These are phyloP conservation scores for Aldrovandia affinis DNA, from an alignment of 2,797 vertebrate species.

Conservation along the genomic window DNA sequence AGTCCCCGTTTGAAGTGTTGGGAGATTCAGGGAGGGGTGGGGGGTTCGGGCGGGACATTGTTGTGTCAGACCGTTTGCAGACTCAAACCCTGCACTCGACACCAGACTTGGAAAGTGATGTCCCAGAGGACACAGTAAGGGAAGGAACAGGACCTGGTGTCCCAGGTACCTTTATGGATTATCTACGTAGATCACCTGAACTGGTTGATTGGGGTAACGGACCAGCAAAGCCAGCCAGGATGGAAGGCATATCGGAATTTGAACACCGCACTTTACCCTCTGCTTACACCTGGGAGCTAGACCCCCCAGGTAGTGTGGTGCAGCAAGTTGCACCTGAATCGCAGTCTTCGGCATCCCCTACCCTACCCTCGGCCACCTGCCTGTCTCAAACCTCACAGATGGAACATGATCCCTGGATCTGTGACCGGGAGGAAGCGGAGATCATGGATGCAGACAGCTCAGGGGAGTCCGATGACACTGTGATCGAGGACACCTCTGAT, in stretches of 20 bases:
- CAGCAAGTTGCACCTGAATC: conserved; percentile 46
- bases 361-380: conserved; percentile 49
- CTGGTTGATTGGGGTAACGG: conserved; percentile 25
- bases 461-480: conserved; percentile 87
- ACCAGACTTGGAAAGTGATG: conserved; percentile 62
- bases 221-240: conserved; percentile 53
- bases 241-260: conserved; percentile 72
- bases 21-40: conserved; percentile 69
- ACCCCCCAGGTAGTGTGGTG: conserved; percentile 50
- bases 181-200: conserved; percentile 51
- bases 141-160: conserved; percentile 48
- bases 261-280: conserved; percentile 76
- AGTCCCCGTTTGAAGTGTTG: conserved; percentile 88
- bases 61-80: conserved; percentile 78
- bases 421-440: conserved; percentile 60
- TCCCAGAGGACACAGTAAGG: conserved; percentile 21
- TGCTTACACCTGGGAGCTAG: conserved; percentile 74
- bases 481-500: conserved; percentile 77
- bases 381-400: conserved; percentile 23
- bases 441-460: conserved; percentile 82
- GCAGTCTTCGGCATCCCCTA: conserved; percentile 30
- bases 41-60: conserved; percentile 68
- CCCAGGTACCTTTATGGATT: conserved; percentile 72
- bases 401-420: conserved; percentile 46
- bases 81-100: conserved; percentile 71